A percentile compares a stretch with the other conserved stretches of the same genome.
Evolutionary conservation across 2,888 invertebrate species (phyloP).

Genomic region (Drosophila greeni): DNA sequence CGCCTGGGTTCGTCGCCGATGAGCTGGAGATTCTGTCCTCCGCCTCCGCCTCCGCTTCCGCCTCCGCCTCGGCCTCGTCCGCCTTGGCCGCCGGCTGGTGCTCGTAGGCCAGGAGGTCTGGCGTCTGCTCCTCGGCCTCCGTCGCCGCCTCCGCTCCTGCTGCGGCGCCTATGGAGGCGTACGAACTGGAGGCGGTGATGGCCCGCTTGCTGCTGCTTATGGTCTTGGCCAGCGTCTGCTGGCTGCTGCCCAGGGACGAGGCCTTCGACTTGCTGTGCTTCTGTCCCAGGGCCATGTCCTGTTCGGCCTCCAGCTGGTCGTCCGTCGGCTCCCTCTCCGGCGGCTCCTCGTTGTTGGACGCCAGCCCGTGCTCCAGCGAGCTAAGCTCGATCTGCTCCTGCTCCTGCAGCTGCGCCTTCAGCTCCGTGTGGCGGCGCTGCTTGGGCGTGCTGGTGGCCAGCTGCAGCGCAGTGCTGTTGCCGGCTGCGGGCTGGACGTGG

Average conservation of each 20-base stretch:
- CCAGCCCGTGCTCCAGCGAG: slow-evolving; percentile 63
- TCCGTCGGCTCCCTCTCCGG: slow-evolving; percentile 53
- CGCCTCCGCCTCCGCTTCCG: slow-evolving; percentile 16
- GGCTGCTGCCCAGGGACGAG: slow-evolving; percentile 72
- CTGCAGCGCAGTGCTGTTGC: slow-evolving; percentile 42
- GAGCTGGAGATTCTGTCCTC: slow-evolving; percentile 74
- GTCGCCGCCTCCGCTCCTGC: slow-evolving; percentile 25
- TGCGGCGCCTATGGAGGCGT: slow-evolving; percentile 53
- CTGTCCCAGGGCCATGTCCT: slow-evolving; percentile 42
- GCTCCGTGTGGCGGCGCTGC: slow-evolving; percentile 15
- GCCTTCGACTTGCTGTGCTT: slow-evolving; percentile 72
- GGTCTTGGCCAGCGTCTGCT: slow-evolving; percentile 72
- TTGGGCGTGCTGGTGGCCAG: slow-evolving; percentile 49
- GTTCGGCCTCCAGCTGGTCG: slow-evolving; percentile 32
- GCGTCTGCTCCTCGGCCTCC: slow-evolving; percentile 11
- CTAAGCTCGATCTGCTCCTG: slow-evolving; percentile 75
- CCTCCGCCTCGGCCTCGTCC: slow-evolving; percentile 24
- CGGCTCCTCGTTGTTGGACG: slow-evolving; percentile 3
- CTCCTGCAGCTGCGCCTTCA: slow-evolving; percentile 7
- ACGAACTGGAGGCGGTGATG: slow-evolving; percentile 72
- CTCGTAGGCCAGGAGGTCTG: not conserved
- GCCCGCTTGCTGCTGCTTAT: slow-evolving; percentile 63
- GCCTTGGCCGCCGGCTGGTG: slow-evolving; percentile 1
- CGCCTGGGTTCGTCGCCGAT: slow-evolving; percentile 75
- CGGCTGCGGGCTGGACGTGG: slow-evolving; percentile 13